Evolutionary conservation across 2,113 vertebrate species (phyloP).

Genomic region (Gymnorhina tibicen): DNA sequence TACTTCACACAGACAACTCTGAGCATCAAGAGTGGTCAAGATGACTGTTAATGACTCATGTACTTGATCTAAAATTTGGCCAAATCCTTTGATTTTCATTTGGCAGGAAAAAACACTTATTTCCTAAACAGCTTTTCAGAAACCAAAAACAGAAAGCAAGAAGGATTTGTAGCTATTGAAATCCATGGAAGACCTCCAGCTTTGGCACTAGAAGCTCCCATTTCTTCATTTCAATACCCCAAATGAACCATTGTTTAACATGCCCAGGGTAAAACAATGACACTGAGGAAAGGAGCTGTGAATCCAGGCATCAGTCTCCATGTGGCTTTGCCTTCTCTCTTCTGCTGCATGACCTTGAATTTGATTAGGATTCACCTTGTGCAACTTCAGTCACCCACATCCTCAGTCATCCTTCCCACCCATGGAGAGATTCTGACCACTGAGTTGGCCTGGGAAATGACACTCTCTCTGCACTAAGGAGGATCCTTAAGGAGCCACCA

Average conservation of each 20-base stretch:
- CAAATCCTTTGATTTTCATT: constrained; percentile 1
- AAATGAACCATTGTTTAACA: constrained; percentile 18
- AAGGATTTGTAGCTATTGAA: constrained; percentile 10
- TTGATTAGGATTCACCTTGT: neutral
- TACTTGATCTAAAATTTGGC: neutral
- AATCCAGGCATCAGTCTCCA: neutral
- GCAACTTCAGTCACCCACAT: neutral
- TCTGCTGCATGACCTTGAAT: neutral
- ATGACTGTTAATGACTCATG: neutral
- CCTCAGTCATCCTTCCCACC: neutral
- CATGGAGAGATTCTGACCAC: neutral
- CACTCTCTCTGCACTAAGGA: neutral
- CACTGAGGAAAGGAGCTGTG: neutral
- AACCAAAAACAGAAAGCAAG: neutral
- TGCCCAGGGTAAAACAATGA: neutral
- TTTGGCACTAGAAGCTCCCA: neutral
- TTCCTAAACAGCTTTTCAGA: neutral
- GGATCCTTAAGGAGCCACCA: neutral
- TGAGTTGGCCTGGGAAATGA: neutral
- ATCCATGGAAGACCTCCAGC: constrained; percentile 12
- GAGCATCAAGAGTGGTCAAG: neutral
- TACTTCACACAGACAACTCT: neutral
- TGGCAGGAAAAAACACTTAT: neutral
- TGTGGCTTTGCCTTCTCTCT: neutral
- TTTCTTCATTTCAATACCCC: constrained; percentile 17